Conservation (phyloP, 2,888 invertebrate genomes). For the Metopia argyrocephala region DNA sequence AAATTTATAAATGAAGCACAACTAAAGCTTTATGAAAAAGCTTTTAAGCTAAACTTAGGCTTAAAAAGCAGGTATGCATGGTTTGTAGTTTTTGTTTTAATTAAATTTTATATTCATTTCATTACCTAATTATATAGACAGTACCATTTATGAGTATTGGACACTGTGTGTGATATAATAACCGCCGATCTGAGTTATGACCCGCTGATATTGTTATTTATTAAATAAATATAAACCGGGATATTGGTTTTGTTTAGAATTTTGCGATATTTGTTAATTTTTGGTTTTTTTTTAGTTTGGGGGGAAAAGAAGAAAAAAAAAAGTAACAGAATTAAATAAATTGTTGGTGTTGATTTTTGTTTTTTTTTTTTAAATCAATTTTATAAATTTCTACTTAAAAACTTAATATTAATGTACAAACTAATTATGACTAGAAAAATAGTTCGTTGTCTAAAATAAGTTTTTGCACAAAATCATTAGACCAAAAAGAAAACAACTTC, state of each 20-base stretch:
- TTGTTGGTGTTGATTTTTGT: background rate
- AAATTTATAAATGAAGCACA: slow-evolving; percentile 58
- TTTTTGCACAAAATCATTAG: no score
- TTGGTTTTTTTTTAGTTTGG: slow-evolving; percentile 58
- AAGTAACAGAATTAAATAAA: slow-evolving; percentile 44
- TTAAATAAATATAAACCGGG: background rate
- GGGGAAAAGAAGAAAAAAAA: slow-evolving; percentile 56
- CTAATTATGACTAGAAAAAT: no score
- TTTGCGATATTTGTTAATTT: background rate
- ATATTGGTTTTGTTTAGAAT: background rate
- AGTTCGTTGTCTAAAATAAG: no score
- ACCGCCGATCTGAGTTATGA: slow-evolving; percentile 75
- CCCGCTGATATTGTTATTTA: slow-evolving; percentile 57
- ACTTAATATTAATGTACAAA: no score
- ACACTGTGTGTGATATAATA: slow-evolving; percentile 78
- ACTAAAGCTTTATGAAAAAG: slow-evolving; percentile 61
- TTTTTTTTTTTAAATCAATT: background rate
- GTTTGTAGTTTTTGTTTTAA: slow-evolving; percentile 19
- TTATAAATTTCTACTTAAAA: background rate
- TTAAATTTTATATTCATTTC: slow-evolving; percentile 48
- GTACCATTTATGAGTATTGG: slow-evolving; percentile 79
- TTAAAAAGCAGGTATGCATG: slow-evolving; percentile 50
- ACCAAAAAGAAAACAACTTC: no score
- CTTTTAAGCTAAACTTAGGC: slow-evolving; percentile 61
- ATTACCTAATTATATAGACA: slow-evolving; percentile 78